Percentiles rank a stretch among this genome's conserved stretches.
Evolutionary conservation across 2,113 vertebrate genomes (phyloP).

Genomic region (Pica pica): DNA sequence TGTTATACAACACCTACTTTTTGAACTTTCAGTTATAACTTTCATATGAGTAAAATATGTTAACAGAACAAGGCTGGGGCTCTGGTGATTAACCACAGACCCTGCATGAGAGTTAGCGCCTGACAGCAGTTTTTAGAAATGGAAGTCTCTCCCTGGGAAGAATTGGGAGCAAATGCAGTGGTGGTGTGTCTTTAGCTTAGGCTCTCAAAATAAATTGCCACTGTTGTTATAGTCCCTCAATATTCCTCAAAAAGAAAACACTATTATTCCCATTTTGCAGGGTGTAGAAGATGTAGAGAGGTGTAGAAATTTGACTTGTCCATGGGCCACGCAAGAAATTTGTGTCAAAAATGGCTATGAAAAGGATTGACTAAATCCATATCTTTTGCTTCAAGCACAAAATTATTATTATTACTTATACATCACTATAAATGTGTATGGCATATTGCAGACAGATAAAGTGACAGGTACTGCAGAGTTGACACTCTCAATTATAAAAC

Average conservation of each 20-base stretch:
- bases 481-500: slow-evolving; percentile 41
- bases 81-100: slow-evolving; percentile 49
- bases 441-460: slow-evolving; percentile 49
- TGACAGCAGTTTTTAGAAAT: not conserved
- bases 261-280: not conserved
- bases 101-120: not conserved
- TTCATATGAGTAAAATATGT: slow-evolving; percentile 59
- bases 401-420: slow-evolving; percentile 63
- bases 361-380: not conserved
- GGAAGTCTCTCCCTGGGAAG: not conserved
- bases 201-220: not conserved
- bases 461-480: slow-evolving; percentile 28
- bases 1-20: slow-evolving; percentile 73
- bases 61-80: slow-evolving; percentile 41
- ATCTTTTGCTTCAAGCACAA: slow-evolving; percentile 20
- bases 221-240: not conserved
- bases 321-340: not conserved
- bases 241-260: not conserved
- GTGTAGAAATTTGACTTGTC: not conserved
- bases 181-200: not conserved
- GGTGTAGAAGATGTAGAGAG: not conserved
- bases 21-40: slow-evolving; percentile 72
- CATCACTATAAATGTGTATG: slow-evolving; percentile 36
- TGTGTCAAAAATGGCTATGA: not conserved
- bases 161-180: not conserved